Percentiles rank a stretch among this genome's conserved stretches.
These are phyloP conservation scores for Apis mellifera DNA, from an alignment of 1,140 invertebrate genomes.

Conservation along the genomic window Amel_HAv3.1 CM009932.2:15772501-15773000, in stretches of 20 bases:
- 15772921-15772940: background rate
- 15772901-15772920: constrained; percentile 72
- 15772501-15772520: background rate
- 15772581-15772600: constrained; percentile 74
- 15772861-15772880: constrained; percentile 79
- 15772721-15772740: background rate
- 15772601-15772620: constrained; percentile 77
- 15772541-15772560: background rate
- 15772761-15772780: constrained; percentile 78
- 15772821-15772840: constrained; percentile 76
- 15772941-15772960: constrained; percentile 10
- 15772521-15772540: background rate
- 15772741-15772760: constrained; percentile 73
- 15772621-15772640: constrained; percentile 77
- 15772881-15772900: constrained; percentile 80
- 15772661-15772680: constrained; percentile 52
- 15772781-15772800: constrained; percentile 72
- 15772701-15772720: no score
- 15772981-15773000: constrained; percentile 27
- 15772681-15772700: background rate
- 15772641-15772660: constrained; percentile 74
- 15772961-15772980: background rate
- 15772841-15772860: constrained; percentile 69
- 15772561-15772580: constrained; percentile 56
- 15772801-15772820: constrained; percentile 78